Conservation (phyloP, 2,888 invertebrate genomes). For the Stictocephala bisonia region DNA sequence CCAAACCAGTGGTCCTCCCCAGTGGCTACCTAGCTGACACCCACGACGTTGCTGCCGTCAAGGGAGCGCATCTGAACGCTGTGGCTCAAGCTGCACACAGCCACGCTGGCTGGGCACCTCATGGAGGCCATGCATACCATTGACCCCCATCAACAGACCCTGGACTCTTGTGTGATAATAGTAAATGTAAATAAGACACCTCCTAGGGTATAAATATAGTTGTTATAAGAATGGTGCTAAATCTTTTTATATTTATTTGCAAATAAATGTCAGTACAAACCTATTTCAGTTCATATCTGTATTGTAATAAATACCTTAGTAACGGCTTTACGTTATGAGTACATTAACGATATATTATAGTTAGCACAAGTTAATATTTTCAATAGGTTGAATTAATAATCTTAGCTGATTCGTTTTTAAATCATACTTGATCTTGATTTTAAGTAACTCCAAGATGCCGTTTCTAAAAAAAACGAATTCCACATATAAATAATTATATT, state of each 20-base stretch:
- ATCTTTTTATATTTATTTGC: conserved; percentile 32
- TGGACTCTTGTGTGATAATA: conserved; percentile 9
- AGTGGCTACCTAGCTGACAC: conserved; percentile 53
- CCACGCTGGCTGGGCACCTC: conserved; percentile 34
- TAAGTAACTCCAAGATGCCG: no score
- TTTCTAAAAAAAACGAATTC: no score
- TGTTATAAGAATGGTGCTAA: neutral
- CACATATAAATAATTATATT: no score
- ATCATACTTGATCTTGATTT: no score
- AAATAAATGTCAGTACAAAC: conserved; percentile 31
- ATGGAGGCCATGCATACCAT: conserved; percentile 32
- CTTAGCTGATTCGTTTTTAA: no score
- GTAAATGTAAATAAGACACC: conserved; percentile 33
- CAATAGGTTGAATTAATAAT: no score
- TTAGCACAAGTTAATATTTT: no score
- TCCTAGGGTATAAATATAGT: conserved; percentile 15
- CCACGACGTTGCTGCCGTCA: conserved; percentile 56
- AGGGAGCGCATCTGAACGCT: conserved; percentile 54
- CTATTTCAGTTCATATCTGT: no score
- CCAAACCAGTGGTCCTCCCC: conserved; percentile 39
- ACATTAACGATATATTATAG: no score
- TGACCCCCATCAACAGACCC: neutral
- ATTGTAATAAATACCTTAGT: no score
- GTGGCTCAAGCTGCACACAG: conserved; percentile 48
- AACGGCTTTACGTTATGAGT: no score